Percentiles rank a stretch among this genome's conserved stretches.
Conservation (phyloP, 2,113 vertebrate genomes). For the Stigmatopora argus region DNA sequence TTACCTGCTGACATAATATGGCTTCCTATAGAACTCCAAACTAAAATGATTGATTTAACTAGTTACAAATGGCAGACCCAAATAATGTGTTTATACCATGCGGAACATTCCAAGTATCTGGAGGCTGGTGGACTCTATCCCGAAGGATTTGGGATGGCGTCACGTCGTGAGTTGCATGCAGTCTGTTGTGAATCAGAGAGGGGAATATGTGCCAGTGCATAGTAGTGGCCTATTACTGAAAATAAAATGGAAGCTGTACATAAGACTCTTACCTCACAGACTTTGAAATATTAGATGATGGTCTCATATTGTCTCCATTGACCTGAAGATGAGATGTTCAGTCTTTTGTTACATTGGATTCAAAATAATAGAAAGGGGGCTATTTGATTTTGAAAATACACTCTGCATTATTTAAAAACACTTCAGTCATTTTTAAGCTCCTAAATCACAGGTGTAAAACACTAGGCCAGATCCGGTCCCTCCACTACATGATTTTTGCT, state of each 20-base stretch:
- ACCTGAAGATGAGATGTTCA: constrained; percentile 25
- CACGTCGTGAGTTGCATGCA: neutral
- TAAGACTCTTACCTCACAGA: constrained; percentile 30
- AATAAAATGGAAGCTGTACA: neutral
- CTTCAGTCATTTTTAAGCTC: too few relatives aligned
- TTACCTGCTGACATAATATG: constrained; percentile 14
- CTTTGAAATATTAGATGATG: constrained; percentile 6
- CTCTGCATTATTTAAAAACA: too few relatives aligned
- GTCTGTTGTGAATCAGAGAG: neutral
- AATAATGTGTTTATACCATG: constrained; percentile 23
- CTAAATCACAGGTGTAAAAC: neutral
- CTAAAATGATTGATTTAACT: neutral
- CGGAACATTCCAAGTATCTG: constrained; percentile 14
- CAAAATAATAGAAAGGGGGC: neutral
- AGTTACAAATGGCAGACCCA: neutral
- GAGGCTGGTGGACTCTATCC: constrained; percentile 8
- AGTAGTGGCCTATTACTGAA: neutral
- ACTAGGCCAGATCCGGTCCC: too few relatives aligned
- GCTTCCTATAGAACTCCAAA: neutral
- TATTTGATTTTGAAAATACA: neutral
- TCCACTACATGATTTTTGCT: too few relatives aligned
- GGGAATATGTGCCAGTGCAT: neutral
- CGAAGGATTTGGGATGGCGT: neutral
- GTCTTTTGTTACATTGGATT: constrained; percentile 8
- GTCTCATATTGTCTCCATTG: constrained; percentile 10